A percentile compares a stretch with the other conserved stretches of the same genome.
phyloP scores from a whole-genome alignment of 2,113 vertebrate genomes.

The Halichoeres trimaculatus region DNA sequence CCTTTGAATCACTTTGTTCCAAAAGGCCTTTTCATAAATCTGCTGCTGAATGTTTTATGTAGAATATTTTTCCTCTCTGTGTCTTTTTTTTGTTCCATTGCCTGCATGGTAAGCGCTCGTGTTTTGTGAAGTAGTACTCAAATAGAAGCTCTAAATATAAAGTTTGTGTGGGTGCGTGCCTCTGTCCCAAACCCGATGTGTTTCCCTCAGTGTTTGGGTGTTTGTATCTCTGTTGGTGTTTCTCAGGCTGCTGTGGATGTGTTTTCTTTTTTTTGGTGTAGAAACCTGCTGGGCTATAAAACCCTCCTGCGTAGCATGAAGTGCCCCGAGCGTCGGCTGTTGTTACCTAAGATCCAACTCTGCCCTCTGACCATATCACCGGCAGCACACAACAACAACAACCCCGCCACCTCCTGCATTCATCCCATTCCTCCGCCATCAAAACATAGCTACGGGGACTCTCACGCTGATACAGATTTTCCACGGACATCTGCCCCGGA shows the following conservation, averaged over 20 bases:
- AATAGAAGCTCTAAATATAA: slow-evolving; percentile 69
- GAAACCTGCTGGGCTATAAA: slow-evolving; percentile 58
- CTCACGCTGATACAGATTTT: slow-evolving; percentile 53
- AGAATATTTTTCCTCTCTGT: slow-evolving; percentile 1
- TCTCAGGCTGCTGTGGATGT: slow-evolving; percentile 31
- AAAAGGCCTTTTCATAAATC: slow-evolving; percentile 39
- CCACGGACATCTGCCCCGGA: slow-evolving; percentile 64
- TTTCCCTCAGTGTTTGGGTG: slow-evolving; percentile 39
- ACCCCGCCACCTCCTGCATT: slow-evolving; percentile 20
- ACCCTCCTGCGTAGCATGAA: slow-evolving; percentile 45
- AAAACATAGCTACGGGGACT: slow-evolving; percentile 60
- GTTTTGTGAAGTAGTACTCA: slow-evolving; percentile 54
- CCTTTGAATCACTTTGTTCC: slow-evolving; percentile 22
- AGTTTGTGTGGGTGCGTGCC: slow-evolving; percentile 57
- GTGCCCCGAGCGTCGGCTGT: slow-evolving; percentile 54
- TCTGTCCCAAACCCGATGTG: slow-evolving; percentile 41
- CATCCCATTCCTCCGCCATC: slow-evolving; percentile 49
- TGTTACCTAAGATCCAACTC: slow-evolving; percentile 61
- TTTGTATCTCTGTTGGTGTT: slow-evolving; percentile 18
- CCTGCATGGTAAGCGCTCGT: slow-evolving; percentile 39
- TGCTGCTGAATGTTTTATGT: slow-evolving; percentile 51
- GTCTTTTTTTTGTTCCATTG: slow-evolving; percentile 4
- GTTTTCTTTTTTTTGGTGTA: slow-evolving; percentile 27
- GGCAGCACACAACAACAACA: slow-evolving; percentile 20
- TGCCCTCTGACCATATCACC: slow-evolving; percentile 58